phyloP scores from a whole-genome alignment of 2,888 invertebrate species.

The Cephus rjabovi region DNA sequence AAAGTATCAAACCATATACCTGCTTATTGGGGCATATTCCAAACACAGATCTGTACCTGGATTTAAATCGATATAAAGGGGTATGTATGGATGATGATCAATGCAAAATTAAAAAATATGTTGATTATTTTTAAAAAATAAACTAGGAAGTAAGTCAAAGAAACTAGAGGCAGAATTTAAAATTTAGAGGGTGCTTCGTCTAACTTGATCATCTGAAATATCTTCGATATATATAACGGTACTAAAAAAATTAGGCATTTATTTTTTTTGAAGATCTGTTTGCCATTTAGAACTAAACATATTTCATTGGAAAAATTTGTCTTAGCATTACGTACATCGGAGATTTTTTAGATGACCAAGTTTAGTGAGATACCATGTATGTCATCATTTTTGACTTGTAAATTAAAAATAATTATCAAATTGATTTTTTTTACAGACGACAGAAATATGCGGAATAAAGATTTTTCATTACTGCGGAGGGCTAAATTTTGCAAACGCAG shows the following conservation, averaged over 20 bases:
- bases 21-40: conserved; percentile 74
- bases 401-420: too few relatives aligned
- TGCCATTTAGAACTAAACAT: too few relatives aligned
- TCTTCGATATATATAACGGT: neutral
- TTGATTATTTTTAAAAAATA: neutral
- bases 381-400: neutral
- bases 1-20: conserved; percentile 74
- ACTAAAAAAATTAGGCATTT: too few relatives aligned
- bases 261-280: too few relatives aligned
- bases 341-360: neutral
- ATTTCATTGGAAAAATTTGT: too few relatives aligned
- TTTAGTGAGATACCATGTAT: neutral
- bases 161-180: too few relatives aligned
- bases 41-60: conserved; percentile 75
- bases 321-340: neutral
- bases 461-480: conserved; percentile 78
- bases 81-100: conserved; percentile 56
- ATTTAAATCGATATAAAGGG: conserved; percentile 73
- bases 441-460: conserved; percentile 74
- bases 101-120: neutral
- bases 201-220: neutral
- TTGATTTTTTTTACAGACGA: conserved; percentile 64
- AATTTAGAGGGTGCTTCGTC: neutral
- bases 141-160: too few relatives aligned
- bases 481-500: conserved; percentile 75